Base-by-base conservation (phyloP, 2,888 invertebrate species). In the Pseudococcus jackbeardsleyi region DNA sequence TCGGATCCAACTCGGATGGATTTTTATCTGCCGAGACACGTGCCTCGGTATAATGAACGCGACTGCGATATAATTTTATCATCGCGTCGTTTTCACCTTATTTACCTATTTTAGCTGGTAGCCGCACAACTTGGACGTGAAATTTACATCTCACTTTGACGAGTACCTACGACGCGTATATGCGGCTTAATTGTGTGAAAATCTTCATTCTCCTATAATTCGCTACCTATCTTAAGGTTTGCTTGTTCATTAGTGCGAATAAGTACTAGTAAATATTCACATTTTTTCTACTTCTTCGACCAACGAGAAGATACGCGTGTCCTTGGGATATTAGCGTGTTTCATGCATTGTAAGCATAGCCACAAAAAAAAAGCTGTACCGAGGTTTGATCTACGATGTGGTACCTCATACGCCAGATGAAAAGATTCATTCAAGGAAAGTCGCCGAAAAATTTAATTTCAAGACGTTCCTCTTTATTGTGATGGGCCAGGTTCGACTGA, bases 341-440 rank as follows among this genome's bases (percentile, higher is more conserved):
- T 68, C 68, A 68, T 68, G 68, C 68, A 68, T 68, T 68, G 68
- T 68, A 68, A 68, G 68, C 68, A 68, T 68, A 68, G 68, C 68
- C 68, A 68, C 68, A 64, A 68, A 68, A n/a, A 15, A 54, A 68
- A 54, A 15, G n/a, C 54, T 12, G 9, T 59, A 59, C n/a, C n/a
- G 11, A 50, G 64, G 15, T 64, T 64, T 64, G 64, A 19, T 64
- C 19, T 64, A 64, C 11, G 48, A 50, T 50, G n/a, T 7, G n/a
- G n/a, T 54, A 5, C n/a, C n/a, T 54, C 5, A 54, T 54, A n/a
- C 54, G 54, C n/a, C 2, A 50, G 54, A 54, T 68, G 68, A 68
- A 68, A 68, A 68, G 68, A 68, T 68, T 68, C 9, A 68, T 68
- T 68, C 68, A 26, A 68, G 68, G 68, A 68, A 68, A 68, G 68